Evolutionary conservation across 35 echinoderm and acorn worm species (phyloP).

Genomic region (Diadema setosum): DNA sequence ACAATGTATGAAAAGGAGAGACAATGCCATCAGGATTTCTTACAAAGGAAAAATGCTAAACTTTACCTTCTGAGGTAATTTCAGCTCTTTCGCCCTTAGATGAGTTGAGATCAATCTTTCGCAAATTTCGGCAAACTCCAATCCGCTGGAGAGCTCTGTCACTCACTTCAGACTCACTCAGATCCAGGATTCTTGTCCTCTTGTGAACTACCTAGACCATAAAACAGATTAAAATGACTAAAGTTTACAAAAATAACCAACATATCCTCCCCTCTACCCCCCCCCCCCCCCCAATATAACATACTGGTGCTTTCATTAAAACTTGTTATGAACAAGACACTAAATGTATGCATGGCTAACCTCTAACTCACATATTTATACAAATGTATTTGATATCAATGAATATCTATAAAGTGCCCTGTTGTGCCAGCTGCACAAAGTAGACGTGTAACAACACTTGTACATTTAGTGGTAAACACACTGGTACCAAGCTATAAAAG

Average conservation of each 20-base stretch:
- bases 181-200: constrained; percentile 51
- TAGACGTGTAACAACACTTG: background rate
- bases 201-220: constrained; percentile 59
- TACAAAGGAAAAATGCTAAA: background rate
- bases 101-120: constrained; percentile 87
- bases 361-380: background rate
- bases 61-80: constrained; percentile 63
- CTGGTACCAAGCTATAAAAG: background rate
- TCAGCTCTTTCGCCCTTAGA: constrained; percentile 64
- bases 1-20: background rate
- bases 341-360: background rate
- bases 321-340: background rate
- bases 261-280: background rate
- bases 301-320: background rate
- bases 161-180: constrained; percentile 73
- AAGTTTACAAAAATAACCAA: background rate
- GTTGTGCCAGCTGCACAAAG: background rate
- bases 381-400: background rate
- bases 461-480: background rate
- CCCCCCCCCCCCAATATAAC: background rate
- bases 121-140: constrained; percentile 54
- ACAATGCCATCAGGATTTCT: background rate
- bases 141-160: constrained; percentile 47
- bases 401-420: background rate
- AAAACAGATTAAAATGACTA: background rate